Base-by-base conservation (phyloP, 2,888 invertebrate species). In the Leptinotarsa peninsularis region DNA sequence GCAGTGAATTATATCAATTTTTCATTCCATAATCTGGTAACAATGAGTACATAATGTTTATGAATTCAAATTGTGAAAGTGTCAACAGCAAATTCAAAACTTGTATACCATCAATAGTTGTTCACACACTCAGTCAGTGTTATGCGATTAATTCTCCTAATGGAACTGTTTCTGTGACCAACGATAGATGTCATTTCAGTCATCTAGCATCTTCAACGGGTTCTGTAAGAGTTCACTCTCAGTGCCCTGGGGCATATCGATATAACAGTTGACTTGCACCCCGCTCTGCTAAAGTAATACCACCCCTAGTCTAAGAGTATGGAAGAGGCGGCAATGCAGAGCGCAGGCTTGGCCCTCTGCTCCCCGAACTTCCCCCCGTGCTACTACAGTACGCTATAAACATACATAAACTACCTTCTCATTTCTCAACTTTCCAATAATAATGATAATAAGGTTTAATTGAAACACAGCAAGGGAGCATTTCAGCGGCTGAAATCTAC, bases 321-420 rank as follows among this genome's bases (percentile, higher is more conserved):
- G 76, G 27, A 82, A 87, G 87, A 79, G 83, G 81, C 83, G 84
- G 85, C 85, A 86, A 87, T 88, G 87, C 86, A 88, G 87, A 86
- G 78, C 81, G 81, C 75, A 82, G 83, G 82, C 77, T 81, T 73
- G 76, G 81, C 82, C 84, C 84, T 81, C 81, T 83, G 84, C 85
- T 84, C 83, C 83, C 83, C 80, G 73, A 83, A 84, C 80, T 74
- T 56, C 43, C 73, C 74, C 56, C 66, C 75, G 81, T 83, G 83
- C 87, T 87, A 88, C 88, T 88, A 88, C 88, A 88, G 88, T 88
- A 88, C 88, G 82, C 88, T 88, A 88, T 87, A 87, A 88, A 87
- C 88, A 87, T 87, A 88, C 88, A 86, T 88, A 87, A 88, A 88
- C 87, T 88, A 87, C 87, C 87, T 87, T 87, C 86, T 86, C 85